A percentile compares a stretch with the other conserved stretches of the same genome.
Conservation (phyloP, 2,113 vertebrate species). For the Empidonax alnorum region DNA sequence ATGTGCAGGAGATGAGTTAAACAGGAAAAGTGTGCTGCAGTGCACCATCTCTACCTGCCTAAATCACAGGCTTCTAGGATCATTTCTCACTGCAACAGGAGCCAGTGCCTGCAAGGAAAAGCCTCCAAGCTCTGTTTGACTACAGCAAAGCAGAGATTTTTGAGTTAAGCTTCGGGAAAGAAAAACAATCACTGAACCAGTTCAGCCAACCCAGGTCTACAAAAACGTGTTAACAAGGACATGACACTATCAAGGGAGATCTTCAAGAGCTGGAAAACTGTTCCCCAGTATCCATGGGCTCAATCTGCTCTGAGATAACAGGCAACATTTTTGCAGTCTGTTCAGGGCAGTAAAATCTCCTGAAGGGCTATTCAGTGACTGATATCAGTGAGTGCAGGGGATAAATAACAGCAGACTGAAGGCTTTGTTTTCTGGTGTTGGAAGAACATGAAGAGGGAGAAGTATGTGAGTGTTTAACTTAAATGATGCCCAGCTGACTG, state of each 20-base stretch:
- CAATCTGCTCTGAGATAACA: background rate
- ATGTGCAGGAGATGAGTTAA: background rate
- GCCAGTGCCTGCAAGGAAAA: background rate
- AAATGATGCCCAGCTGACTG: background rate
- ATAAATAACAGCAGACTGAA: background rate
- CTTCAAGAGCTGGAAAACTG: background rate
- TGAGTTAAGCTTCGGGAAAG: background rate
- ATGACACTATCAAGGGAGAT: background rate
- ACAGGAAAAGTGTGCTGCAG: background rate
- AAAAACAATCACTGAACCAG: background rate
- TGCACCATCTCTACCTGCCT: rapidly evolving
- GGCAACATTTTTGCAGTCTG: background rate
- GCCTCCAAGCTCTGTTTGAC: background rate
- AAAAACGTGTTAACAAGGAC: background rate
- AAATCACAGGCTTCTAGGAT: background rate
- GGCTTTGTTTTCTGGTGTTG: background rate
- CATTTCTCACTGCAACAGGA: background rate
- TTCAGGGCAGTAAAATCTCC: background rate
- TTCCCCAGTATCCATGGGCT: background rate
- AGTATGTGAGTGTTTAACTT: background rate
- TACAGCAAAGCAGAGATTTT: background rate
- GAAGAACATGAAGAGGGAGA: background rate
- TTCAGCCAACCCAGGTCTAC: background rate
- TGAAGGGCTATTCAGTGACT: background rate
- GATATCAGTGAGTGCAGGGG: background rate